Conservation (phyloP, 2,797 vertebrate genomes). For the Ptychobarbus kaznakovi region DNA sequence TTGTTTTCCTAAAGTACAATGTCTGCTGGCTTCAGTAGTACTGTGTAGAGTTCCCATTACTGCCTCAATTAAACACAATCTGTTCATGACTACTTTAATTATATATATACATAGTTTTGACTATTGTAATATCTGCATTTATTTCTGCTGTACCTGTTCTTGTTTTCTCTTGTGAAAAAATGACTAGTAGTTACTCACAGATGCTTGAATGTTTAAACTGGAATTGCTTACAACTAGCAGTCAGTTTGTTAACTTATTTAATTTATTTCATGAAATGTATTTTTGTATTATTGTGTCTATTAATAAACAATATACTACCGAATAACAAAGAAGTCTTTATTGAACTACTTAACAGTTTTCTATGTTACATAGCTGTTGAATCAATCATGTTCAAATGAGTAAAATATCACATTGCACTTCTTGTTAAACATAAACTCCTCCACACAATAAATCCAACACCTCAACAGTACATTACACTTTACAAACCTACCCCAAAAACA, state of each 20-base stretch:
- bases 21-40: conserved; percentile 49
- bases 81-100: conserved; percentile 26
- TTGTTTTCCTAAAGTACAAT: conserved; percentile 62
- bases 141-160: conserved; percentile 35
- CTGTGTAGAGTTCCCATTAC: conserved; percentile 21
- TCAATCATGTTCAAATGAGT: neutral
- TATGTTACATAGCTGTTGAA: neutral
- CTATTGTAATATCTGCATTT: conserved; percentile 12
- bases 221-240: conserved; percentile 39
- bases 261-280: conserved; percentile 63
- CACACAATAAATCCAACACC: neutral
- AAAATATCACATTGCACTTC: neutral
- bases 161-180: conserved; percentile 42
- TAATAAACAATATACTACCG: neutral
- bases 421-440: neutral
- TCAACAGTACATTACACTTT: neutral
- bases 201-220: conserved; percentile 64
- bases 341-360: neutral
- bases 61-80: conserved; percentile 46
- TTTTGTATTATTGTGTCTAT: conserved; percentile 2
- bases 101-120: neutral
- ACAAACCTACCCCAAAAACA: neutral
- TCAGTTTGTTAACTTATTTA: conserved; percentile 53
- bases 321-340: neutral
- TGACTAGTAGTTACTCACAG: conserved; percentile 25